Evolutionary conservation across 2,888 invertebrate genomes (phyloP).

Genomic region (Microctonus hyperodae): DNA sequence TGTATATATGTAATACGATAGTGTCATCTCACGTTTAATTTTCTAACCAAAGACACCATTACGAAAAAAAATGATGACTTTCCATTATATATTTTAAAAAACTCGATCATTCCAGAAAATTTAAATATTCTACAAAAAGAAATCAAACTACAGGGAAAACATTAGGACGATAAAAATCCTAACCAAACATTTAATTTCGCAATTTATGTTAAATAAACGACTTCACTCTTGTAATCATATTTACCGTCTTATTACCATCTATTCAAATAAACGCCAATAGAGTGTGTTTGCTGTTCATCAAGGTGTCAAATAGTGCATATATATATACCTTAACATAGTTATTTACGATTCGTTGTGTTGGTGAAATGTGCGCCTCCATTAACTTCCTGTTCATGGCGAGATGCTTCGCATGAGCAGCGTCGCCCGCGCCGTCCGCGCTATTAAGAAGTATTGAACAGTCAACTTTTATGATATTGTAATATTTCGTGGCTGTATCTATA

Average conservation of each 20-base stretch:
- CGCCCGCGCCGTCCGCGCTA: conserved; percentile 42
- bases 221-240: no score
- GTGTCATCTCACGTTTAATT: no score
- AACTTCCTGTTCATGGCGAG: conserved; percentile 48
- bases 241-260: no score
- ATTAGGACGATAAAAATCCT: no score
- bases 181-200: no score
- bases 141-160: no score
- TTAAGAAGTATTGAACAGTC: conserved; percentile 14
- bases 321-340: no score
- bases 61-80: no score
- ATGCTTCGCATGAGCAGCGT: conserved; percentile 49
- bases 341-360: conserved; percentile 47
- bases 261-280: background rate
- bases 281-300: background rate
- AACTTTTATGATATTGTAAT: background rate
- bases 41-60: no score
- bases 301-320: conserved; percentile 27
- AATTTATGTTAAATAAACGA: background rate
- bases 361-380: conserved; percentile 47
- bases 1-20: background rate
- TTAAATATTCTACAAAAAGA: no score
- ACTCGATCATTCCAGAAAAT: no score
- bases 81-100: no score
- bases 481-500: background rate